Evolutionary conservation across 1,140 invertebrate genomes (phyloP).

Genomic region (Drosophila ananassae): DNA sequence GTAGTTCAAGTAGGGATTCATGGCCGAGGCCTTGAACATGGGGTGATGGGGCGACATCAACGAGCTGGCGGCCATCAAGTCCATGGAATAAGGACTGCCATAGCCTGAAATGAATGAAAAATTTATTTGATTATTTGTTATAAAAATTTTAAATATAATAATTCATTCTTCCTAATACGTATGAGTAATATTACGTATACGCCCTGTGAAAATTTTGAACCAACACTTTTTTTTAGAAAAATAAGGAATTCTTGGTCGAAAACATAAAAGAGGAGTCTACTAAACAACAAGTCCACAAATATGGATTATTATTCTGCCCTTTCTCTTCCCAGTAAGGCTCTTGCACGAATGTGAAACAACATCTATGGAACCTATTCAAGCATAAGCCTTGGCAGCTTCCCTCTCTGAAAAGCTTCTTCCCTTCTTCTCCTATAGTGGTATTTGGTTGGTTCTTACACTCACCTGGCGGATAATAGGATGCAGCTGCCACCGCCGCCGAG

Average conservation of each 20-base stretch:
- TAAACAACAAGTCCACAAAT: background rate
- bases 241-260: no score
- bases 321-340: background rate
- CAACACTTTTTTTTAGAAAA: no score
- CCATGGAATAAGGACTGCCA: slow-evolving; percentile 87
- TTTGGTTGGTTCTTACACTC: slow-evolving; percentile 13
- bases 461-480: slow-evolving; percentile 72
- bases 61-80: slow-evolving; percentile 89
- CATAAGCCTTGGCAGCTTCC: background rate
- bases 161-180: no score
- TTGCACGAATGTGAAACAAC: background rate
- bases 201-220: no score
- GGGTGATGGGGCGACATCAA: slow-evolving; percentile 89
- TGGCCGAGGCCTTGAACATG: slow-evolving; percentile 87
- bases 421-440: background rate
- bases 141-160: no score
- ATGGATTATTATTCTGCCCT: background rate
- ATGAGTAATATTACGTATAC: background rate
- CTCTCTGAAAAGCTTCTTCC: background rate
- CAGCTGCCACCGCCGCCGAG: slow-evolving; percentile 76
- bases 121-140: background rate
- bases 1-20: slow-evolving; percentile 90
- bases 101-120: slow-evolving; percentile 83
- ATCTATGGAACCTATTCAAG: slow-evolving; percentile 3
- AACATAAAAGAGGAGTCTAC: no score